Base-by-base conservation (phyloP, 2,888 invertebrate genomes). In the Pristionchus arcanus region DNA sequence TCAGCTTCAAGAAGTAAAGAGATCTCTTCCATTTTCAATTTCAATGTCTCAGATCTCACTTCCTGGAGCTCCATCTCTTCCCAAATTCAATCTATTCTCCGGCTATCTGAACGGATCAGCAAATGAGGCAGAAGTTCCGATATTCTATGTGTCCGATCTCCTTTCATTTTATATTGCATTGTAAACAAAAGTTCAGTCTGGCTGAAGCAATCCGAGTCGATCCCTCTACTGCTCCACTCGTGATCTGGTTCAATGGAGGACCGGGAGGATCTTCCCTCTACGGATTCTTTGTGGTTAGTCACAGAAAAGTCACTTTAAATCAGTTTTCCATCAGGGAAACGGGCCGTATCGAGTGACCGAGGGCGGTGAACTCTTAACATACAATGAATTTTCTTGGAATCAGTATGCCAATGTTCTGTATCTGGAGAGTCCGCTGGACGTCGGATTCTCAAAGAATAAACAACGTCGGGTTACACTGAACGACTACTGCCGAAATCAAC, bases 401-500 rank as follows among this genome's bases (percentile, higher is more conserved):
- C 85, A 96, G 96, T 92, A 95, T 34, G 96, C 96, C 16, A 96
- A 96, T 92, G 95, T 96, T 90, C 90, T 96, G 68, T 96, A 96
- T 92, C 90, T 96, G 86, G 96, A 96, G 93, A 95, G 96, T 4
- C 96, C 96, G 19, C 96, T 96, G n/a, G 96, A 96, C 49, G 96
- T 96, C 49, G 96, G 96, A 0, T 96, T 95, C 91, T 96, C 96
- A 0, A 96, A 96, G 91, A 93, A 95, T 7, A 93, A 93, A n/a
- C 95, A 95, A 91, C 94, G 94, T 87, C 95, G 95, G 90, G 95
- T 93, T 16, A 91, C n/a, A n/a, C n/a, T 16, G 34, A 81, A 81
- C n/a, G 81, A 81, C 49, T n/a, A 21, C 81, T n/a, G 81, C 81
- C 7, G 42, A 81, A 2, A 7, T 81, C 25, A 81, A 81, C 49